These are phyloP conservation scores for Campaea margaritaria DNA, from an alignment of 2,888 invertebrate genomes.

Conservation along the genomic window DNA sequence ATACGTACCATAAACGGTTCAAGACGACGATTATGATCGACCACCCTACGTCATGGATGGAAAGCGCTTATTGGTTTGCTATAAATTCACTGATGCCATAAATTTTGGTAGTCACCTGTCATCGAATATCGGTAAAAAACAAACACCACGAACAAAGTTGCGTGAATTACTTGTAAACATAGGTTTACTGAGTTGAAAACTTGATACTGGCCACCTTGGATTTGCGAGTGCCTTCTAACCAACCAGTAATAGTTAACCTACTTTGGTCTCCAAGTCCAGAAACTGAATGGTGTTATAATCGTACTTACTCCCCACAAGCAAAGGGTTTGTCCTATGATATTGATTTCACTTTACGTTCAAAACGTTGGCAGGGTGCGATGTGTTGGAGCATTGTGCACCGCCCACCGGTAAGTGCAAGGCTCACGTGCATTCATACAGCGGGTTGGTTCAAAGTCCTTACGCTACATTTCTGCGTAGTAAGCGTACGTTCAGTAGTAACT, in stretches of 20 bases:
- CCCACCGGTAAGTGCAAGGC: conserved; percentile 13
- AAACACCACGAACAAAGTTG: no score
- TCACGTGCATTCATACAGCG: conserved; percentile 27
- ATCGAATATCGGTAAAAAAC: no score
- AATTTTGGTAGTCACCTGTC: no score
- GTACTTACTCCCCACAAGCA: neutral
- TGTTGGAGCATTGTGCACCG: conserved; percentile 3
- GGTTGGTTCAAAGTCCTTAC: conserved; percentile 36
- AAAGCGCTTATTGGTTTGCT: no score
- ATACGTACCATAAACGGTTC: no score
- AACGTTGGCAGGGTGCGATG: conserved; percentile 1
- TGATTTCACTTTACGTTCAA: neutral
- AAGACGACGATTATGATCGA: no score
- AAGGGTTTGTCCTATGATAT: conserved; percentile 1
- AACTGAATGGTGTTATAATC: neutral
- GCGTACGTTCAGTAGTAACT: conserved; percentile 11
- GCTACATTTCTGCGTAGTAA: conserved; percentile 34
- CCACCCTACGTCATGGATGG: no score
- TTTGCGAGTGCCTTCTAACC: neutral
- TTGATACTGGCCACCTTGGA: no score
- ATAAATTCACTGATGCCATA: no score
- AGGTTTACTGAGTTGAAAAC: no score
- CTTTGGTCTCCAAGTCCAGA: neutral
- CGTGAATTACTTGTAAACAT: no score
- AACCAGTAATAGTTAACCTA: neutral